Base-by-base conservation (phyloP, 2,797 vertebrate genomes). In the Enteromius viviparus region DNA sequence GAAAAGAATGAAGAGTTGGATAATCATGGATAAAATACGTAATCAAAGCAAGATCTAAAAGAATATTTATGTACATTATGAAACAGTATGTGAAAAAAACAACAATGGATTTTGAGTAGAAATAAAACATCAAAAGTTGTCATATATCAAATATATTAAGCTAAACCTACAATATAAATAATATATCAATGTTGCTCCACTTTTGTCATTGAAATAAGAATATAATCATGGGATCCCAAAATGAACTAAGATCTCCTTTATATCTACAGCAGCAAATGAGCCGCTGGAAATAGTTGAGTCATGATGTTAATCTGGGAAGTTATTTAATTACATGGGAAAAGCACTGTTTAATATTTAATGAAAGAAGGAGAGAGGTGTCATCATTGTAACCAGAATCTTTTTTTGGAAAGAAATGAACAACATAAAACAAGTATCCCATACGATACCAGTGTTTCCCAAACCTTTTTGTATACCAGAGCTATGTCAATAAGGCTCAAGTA, bases 271-370 rank as follows among this genome's bases (percentile, higher is more conserved):
- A 78, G 53, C 23, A 51, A 68, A 78, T 37, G 32, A 78, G n/a
- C 8, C 32, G 40, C 47, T 69, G 23, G 51, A 71, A 69, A 72
- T 26, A 42, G 26, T 76, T 40, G 19, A 81, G 45, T 65, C 19
- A 55, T 29, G 66, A 5, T 34, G 40, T 68, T 81, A 69, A 85
- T 78, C n/a, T 69, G 55, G 2, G 12, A 11, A 45, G 26, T 81
- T 45, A 84, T 85, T 85, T 78, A 80, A 85, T 81, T 70, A 78
- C 21, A 64, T 21, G 58, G 10, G 1, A 74, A 62, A 62, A 80
- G 37, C n/a, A 42, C 15, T 37, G 47, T 74, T 76, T 29, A 83
- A 64, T 47, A 40, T 66, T 76, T 70, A 80, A 78, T 23, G 17
- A 74, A 83, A 64, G 42, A 77, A 55, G 40, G 26, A 32, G 51